Conservation (phyloP, 2,113 vertebrate species). For the Penelope pileata region DNA sequence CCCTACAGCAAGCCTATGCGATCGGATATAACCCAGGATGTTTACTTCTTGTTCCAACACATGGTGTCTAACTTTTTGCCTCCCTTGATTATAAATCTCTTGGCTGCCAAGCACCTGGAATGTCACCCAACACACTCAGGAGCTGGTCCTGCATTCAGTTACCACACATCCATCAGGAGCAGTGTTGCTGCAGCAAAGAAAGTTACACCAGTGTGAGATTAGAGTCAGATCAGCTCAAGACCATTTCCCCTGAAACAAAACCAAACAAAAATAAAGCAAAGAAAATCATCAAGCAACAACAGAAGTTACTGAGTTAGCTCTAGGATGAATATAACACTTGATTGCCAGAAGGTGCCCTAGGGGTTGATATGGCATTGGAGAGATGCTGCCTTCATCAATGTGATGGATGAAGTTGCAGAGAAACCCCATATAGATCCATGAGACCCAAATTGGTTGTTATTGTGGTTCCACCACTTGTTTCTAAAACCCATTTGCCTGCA, state of each 20-base stretch:
- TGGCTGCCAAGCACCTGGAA: background rate
- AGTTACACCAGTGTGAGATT: background rate
- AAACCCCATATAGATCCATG: background rate
- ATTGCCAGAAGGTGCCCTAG: background rate
- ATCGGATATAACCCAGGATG: background rate
- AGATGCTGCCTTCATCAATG: background rate
- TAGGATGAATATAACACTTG: background rate
- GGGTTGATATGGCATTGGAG: background rate
- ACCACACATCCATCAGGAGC: background rate
- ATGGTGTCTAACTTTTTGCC: background rate
- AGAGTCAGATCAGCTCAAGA: background rate
- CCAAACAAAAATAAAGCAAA: background rate
- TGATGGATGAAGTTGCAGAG: background rate
- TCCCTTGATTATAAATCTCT: conserved; percentile 4
- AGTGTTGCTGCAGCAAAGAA: background rate
- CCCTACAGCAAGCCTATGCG: background rate
- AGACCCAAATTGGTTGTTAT: background rate
- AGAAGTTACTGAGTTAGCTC: background rate
- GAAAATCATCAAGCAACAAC: background rate
- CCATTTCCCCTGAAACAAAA: background rate
- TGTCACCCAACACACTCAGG: background rate
- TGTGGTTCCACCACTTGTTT: background rate
- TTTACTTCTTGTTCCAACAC: conserved; percentile 8
- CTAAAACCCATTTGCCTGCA: background rate
- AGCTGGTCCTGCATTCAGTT: background rate